Evolutionary conservation across 2,797 vertebrate genomes (phyloP).

Genomic region (Scolopax rusticola): DNA sequence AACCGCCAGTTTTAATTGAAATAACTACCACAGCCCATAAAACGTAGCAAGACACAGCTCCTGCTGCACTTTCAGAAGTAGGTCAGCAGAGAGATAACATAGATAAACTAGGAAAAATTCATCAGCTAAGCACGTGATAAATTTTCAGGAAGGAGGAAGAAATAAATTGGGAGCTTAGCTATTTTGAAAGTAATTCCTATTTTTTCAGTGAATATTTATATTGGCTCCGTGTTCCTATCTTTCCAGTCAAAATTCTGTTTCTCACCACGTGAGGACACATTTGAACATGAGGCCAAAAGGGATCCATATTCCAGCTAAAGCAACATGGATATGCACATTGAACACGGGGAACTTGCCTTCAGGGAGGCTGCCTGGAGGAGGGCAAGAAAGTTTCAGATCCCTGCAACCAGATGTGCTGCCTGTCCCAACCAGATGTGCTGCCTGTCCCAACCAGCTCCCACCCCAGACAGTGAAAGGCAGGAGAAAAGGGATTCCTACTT

Average conservation of each 20-base stretch:
- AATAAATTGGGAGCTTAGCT: slow-evolving; percentile 35
- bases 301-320: not conserved
- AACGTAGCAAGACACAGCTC: not conserved
- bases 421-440: not conserved
- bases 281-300: slow-evolving; percentile 6
- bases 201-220: slow-evolving; percentile 57
- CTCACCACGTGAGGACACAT: not conserved
- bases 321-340: not conserved
- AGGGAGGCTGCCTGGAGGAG: not conserved
- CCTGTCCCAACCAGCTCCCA: not conserved
- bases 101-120: slow-evolving; percentile 19
- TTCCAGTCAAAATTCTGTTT: slow-evolving; percentile 38
- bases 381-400: not conserved
- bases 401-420: not conserved
- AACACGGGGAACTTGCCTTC: not conserved
- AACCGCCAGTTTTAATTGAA: not conserved
- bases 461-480: not conserved
- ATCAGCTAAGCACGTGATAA: not conserved
- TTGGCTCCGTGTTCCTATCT: slow-evolving; percentile 21
- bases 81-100: slow-evolving; percentile 1
- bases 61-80: not conserved
- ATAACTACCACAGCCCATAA: not conserved
- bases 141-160: slow-evolving; percentile 58
- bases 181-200: slow-evolving; percentile 46
- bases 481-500: not conserved